phyloP scores from a whole-genome alignment of 2,797 vertebrate species.

The Potorous gilbertii region DNA sequence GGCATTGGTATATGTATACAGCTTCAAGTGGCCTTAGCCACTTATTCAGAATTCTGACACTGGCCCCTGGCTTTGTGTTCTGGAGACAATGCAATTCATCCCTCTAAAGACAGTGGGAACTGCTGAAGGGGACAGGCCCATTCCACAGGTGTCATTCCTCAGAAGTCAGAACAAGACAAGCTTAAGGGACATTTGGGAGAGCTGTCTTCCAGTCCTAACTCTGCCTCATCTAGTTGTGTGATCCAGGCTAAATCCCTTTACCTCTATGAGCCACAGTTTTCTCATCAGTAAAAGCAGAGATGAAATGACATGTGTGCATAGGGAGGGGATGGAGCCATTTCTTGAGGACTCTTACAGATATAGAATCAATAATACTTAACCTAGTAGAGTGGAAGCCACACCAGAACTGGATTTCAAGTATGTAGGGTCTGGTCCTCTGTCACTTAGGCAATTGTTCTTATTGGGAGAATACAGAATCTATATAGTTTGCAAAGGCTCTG shows the following conservation, averaged over 20 bases:
- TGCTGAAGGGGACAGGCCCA: not conserved
- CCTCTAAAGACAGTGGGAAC: not conserved
- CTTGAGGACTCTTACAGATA: not conserved
- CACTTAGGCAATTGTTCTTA: not conserved
- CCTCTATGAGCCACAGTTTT: too few relatives aligned
- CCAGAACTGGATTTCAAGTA: not conserved
- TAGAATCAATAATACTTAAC: not conserved
- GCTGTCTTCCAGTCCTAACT: too few relatives aligned
- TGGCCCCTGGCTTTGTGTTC: not conserved
- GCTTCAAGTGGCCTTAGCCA: not conserved
- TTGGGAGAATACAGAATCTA: not conserved
- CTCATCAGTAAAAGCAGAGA: not conserved
- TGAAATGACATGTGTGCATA: not conserved
- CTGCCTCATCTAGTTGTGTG: not conserved
- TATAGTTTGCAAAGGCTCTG: not conserved
- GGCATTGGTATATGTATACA: too few relatives aligned
- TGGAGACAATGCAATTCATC: not conserved
- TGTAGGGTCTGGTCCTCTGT: not conserved
- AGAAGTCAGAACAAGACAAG: not conserved
- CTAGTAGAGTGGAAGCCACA: not conserved
- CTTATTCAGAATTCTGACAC: not conserved
- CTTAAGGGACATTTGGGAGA: not conserved
- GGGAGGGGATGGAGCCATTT: not conserved
- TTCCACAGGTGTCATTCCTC: too few relatives aligned
- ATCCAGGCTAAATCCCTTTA: not conserved